Base-by-base conservation (phyloP, 2,113 vertebrate species). In the Lichenostomus cassidix region DNA sequence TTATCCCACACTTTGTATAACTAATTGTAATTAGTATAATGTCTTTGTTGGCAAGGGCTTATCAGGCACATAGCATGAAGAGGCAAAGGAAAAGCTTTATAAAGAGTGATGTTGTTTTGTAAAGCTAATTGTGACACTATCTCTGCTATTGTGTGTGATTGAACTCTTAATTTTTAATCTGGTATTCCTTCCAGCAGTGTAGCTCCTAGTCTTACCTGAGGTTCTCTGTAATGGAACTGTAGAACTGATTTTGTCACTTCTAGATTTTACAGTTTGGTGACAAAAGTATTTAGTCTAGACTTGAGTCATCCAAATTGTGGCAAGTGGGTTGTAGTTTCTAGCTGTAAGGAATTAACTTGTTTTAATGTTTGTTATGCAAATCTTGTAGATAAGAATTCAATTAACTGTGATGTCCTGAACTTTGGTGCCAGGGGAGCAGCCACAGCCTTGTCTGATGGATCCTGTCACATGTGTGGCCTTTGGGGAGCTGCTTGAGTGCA, bases 1-100 rank as follows among this genome's bases (percentile, higher is more conserved):
- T 95, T 96, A 90, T 95, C 93, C 71, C 87, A 80, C 81, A 83
- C 71, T 96, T 97, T 91, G 79, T 97, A 75, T 93, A 97, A 97
- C 87, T 97, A 96, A 97, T 89, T 94, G 85, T 96, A 97, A 98
- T 98, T 97, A 97, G 95, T 95, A 35, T 92, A 89, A 96, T 96
- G 91, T 95, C 85, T 97, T 97, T 97, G 91, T 97, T 96, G 97
- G 96, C 96, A 94, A 92, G 77, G 47, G 39, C 94, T 97, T 97
- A 97, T 97, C 97, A 94, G 94, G 87, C 83, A 87, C 90, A 94
- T 92, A 85, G 53, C 90, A 91, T 71, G 83, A 87, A 83, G 63
- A 96, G 73, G 74, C 60, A 82, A 96, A 96, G 44, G 83, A 97
- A 93, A 93, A 77, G 53, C 68, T 84, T 95, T 91, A 41, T 87